A percentile compares a stretch with the other conserved stretches of the same genome.
These are phyloP conservation scores for Agrilus cyanescens DNA, from an alignment of 2,888 invertebrate species.

Conservation along the genomic window DNA sequence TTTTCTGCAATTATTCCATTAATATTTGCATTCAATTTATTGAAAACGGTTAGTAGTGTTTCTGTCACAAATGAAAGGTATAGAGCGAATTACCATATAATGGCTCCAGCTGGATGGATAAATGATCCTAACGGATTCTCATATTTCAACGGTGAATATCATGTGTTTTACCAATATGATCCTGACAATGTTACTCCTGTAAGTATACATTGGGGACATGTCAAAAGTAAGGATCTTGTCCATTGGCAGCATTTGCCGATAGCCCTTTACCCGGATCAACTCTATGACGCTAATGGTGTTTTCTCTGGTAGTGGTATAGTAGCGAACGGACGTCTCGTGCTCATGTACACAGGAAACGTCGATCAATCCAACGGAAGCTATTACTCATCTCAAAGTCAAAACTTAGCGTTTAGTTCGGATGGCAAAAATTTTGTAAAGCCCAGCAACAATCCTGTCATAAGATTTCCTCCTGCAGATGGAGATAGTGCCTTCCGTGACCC, in stretches of 20 bases:
- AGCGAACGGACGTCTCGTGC: conserved; percentile 31
- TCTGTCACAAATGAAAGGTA: conserved; percentile 21
- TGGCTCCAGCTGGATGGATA: conserved; percentile 38
- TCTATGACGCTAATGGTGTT: conserved; percentile 31
- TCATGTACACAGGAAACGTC: conserved; percentile 34
- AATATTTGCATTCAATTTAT: neutral
- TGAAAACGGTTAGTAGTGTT: neutral
- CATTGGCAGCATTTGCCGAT: conserved; percentile 39
- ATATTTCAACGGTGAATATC: conserved; percentile 32
- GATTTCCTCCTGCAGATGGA: conserved; percentile 33
- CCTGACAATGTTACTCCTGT: conserved; percentile 30
- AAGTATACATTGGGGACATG: conserved; percentile 42
- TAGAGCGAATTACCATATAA: conserved; percentile 33
- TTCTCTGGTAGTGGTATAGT: conserved; percentile 41
- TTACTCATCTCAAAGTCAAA: conserved; percentile 31
- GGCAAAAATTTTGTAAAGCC: too few relatives aligned
- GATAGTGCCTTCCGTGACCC: conserved; percentile 38
- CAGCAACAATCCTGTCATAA: conserved; percentile 26
- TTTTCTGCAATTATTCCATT: too few relatives aligned
- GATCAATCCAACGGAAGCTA: conserved; percentile 23
- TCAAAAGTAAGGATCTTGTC: conserved; percentile 36
- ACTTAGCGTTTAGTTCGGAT: conserved; percentile 22
- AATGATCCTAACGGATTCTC: conserved; percentile 46
- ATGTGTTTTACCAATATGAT: conserved; percentile 41
- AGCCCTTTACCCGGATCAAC: conserved; percentile 36